Evolutionary conservation across 2,113 vertebrate genomes (phyloP).

Genomic region (Regulus satrapa): DNA sequence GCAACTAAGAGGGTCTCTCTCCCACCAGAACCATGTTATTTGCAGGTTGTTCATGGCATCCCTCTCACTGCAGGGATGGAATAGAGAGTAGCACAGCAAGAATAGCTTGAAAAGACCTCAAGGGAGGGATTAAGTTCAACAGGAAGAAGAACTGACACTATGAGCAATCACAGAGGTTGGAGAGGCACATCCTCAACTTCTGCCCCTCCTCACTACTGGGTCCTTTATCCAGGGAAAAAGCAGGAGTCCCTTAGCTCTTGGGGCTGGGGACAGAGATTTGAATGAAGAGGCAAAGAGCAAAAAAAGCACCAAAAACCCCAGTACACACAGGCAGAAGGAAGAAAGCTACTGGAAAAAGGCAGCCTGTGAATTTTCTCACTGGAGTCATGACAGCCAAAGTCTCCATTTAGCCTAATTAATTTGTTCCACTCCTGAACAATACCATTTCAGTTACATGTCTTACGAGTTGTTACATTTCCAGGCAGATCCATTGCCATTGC

Average conservation of each 20-base stretch:
- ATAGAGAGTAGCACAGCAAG: background rate
- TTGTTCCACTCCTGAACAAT: slow-evolving; percentile 40
- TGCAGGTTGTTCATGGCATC: background rate
- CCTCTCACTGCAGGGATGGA: background rate
- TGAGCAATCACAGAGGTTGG: background rate
- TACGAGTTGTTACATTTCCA: background rate
- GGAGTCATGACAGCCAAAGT: background rate
- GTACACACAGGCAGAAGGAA: background rate
- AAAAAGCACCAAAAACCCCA: background rate
- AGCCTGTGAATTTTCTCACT: background rate
- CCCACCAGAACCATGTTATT: background rate
- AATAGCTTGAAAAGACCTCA: background rate
- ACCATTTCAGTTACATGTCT: background rate
- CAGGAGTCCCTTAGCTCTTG: background rate
- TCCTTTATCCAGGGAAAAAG: background rate
- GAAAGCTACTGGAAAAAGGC: background rate
- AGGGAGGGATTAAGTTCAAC: background rate
- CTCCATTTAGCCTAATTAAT: slow-evolving; percentile 40
- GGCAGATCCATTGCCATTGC: background rate
- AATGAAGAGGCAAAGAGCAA: background rate
- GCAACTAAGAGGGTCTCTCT: background rate
- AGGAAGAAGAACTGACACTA: background rate
- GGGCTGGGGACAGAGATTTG: background rate
- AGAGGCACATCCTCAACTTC: background rate
- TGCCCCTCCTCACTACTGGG: fast-evolving